Evolutionary conservation across 1,140 invertebrate genomes (phyloP).

Genomic region (Brachionus koreanus): DNA sequence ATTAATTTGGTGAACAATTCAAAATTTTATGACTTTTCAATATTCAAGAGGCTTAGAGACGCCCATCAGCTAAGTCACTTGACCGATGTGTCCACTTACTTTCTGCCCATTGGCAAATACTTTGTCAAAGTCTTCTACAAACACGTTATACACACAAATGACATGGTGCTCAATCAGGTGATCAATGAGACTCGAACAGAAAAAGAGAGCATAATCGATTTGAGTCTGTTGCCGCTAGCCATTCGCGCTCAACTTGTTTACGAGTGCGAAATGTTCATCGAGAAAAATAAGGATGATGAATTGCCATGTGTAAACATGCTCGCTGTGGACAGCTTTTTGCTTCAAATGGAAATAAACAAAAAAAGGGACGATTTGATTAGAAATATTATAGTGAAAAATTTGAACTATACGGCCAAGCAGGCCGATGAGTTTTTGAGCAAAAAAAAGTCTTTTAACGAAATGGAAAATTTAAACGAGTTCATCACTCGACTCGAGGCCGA

Average conservation of each 20-base stretch:
- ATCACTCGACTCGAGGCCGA: neutral
- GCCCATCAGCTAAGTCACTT: neutral
- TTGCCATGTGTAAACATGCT: conserved; percentile 2
- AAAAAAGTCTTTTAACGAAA: conserved; percentile 34
- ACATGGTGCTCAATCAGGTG: neutral
- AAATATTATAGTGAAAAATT: neutral
- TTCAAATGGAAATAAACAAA: conserved; percentile 43
- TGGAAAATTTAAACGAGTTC: conserved; percentile 34
- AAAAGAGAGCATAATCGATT: conserved; percentile 41
- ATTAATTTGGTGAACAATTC: conserved; percentile 27
- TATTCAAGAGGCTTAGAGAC: conserved; percentile 3
- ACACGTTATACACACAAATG: conserved; percentile 2
- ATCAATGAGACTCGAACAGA: neutral
- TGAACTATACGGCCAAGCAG: neutral
- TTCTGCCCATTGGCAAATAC: conserved; percentile 35
- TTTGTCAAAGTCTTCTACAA: conserved; percentile 38
- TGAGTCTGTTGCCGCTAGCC: conserved; percentile 7
- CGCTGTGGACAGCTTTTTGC: conserved; percentile 29
- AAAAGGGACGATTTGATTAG: neutral
- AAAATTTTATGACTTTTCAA: conserved; percentile 35
- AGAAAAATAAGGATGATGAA: neutral
- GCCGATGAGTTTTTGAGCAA: conserved; percentile 13
- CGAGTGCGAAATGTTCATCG: neutral
- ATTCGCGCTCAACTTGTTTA: conserved; percentile 22
- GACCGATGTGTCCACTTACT: neutral